phyloP scores from a whole-genome alignment of 30 jellyfish, hydroid and myxozoan species.

The Hydractinia symbiolongicarpus region DNA sequence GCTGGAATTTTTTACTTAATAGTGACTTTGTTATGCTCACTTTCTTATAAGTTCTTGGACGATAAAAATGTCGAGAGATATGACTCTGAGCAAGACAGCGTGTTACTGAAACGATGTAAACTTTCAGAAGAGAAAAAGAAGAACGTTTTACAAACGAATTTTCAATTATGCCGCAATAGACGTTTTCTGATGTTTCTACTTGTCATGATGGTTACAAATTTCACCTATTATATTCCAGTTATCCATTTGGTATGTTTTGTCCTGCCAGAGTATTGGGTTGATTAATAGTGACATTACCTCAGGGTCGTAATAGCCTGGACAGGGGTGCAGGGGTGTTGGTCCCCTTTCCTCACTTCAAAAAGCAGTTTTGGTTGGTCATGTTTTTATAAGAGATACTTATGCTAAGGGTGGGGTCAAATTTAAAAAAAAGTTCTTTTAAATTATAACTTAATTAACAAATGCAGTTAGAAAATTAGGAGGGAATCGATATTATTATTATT shows the following conservation, averaged over 20 bases:
- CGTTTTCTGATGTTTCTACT: conserved; percentile 50
- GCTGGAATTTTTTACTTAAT: conserved; percentile 53
- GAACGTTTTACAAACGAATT: conserved; percentile 34
- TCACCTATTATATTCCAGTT: conserved; percentile 80
- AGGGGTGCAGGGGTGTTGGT: too few relatives aligned
- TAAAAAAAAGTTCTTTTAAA: too few relatives aligned
- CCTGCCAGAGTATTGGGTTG: too few relatives aligned
- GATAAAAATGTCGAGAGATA: not conserved
- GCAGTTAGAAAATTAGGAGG: too few relatives aligned
- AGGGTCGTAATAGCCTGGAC: too few relatives aligned
- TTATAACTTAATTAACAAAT: too few relatives aligned
- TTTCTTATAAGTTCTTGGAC: conserved; percentile 41
- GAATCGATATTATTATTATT: too few relatives aligned
- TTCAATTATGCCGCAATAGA: conserved; percentile 37
- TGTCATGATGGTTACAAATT: conserved; percentile 73
- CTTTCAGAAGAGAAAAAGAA: not conserved
- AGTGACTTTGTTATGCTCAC: conserved; percentile 50
- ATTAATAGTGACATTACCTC: too few relatives aligned
- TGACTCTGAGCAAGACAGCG: conserved; percentile 1
- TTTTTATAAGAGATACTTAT: too few relatives aligned
- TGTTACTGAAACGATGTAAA: not conserved
- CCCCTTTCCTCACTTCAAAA: too few relatives aligned
- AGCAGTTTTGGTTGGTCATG: too few relatives aligned
- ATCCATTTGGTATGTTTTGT: conserved; percentile 90
- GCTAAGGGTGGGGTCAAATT: too few relatives aligned